Evolutionary conservation across 2,113 vertebrate species (phyloP).

Genomic region (Platichthys stellatus): DNA sequence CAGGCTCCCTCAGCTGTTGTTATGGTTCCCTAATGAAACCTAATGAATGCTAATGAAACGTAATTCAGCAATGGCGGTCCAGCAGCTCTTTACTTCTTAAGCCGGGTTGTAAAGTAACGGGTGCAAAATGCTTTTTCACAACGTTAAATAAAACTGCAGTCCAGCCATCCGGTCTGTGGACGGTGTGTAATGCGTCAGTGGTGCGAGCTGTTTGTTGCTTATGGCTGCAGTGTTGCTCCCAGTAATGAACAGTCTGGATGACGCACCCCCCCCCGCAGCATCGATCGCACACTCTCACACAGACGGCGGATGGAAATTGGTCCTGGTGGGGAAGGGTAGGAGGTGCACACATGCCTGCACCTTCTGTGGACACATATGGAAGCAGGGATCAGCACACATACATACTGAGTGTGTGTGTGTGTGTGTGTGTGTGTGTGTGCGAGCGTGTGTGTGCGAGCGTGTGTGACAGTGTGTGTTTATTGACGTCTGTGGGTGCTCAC

Average conservation of each 20-base stretch:
- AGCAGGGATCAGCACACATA: slow-evolving; percentile 57
- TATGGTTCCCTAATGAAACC: slow-evolving; percentile 28
- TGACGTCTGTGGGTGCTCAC: slow-evolving; percentile 32
- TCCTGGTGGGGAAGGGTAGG: slow-evolving; percentile 62
- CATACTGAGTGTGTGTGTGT: slow-evolving; percentile 15
- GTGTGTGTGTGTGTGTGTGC: not conserved
- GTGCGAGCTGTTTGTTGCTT: slow-evolving; percentile 59
- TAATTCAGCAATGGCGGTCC: not conserved
- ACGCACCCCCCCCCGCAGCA: slow-evolving; percentile 50
- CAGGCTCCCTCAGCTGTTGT: slow-evolving; percentile 36
- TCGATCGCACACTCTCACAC: slow-evolving; percentile 68
- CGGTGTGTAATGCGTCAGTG: slow-evolving; percentile 45
- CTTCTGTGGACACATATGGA: slow-evolving; percentile 77
- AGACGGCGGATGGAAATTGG: slow-evolving; percentile 74
- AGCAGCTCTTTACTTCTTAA: not conserved
- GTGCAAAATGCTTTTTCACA: slow-evolving; percentile 6
- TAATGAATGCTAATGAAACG: slow-evolving; percentile 44
- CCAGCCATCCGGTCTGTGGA: not conserved
- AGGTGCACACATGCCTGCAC: slow-evolving; percentile 67
- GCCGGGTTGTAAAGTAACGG: not conserved
- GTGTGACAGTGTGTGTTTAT: slow-evolving; percentile 32
- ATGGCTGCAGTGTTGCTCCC: slow-evolving; percentile 51
- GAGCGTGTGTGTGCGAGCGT: slow-evolving; percentile 28
- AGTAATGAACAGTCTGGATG: slow-evolving; percentile 72
- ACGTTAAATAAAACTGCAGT: slow-evolving; percentile 26